A percentile compares a stretch with the other conserved stretches of the same genome.
Evolutionary conservation across 2,113 vertebrate species (phyloP).

Genomic region (Mionectes macconnelli): DNA sequence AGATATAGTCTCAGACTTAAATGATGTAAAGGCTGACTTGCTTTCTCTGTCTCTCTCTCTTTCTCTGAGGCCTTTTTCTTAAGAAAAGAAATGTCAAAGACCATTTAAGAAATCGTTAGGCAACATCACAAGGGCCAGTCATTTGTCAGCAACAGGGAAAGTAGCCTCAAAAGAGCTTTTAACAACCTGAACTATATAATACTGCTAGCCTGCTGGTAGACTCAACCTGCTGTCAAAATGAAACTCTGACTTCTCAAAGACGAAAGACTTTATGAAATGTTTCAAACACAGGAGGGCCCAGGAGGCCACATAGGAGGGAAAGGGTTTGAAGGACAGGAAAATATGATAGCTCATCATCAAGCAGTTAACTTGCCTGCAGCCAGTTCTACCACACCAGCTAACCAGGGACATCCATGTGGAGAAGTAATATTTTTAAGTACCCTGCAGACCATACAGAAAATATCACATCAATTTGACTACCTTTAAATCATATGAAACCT

Average conservation of each 20-base stretch:
- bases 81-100: not conserved
- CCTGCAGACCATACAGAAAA: not conserved
- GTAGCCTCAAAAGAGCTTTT: not conserved
- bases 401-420: not conserved
- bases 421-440: not conserved
- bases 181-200: not conserved
- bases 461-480: not conserved
- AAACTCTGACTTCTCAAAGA: not conserved
- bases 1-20: not conserved
- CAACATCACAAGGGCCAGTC: accelerated
- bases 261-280: not conserved
- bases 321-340: not conserved
- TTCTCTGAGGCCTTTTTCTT: not conserved
- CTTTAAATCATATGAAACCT: not conserved
- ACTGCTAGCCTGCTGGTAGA: not conserved
- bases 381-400: not conserved
- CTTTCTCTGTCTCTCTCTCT: not conserved
- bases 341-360: not conserved
- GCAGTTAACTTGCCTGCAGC: not conserved
- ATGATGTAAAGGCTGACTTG: not conserved
- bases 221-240: not conserved
- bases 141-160: not conserved
- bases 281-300: not conserved
- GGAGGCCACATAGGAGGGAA: not conserved
- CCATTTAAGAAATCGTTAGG: not conserved